phyloP scores from a whole-genome alignment of 2,797 vertebrate genomes.

The Pogonophryne albipinna region DNA sequence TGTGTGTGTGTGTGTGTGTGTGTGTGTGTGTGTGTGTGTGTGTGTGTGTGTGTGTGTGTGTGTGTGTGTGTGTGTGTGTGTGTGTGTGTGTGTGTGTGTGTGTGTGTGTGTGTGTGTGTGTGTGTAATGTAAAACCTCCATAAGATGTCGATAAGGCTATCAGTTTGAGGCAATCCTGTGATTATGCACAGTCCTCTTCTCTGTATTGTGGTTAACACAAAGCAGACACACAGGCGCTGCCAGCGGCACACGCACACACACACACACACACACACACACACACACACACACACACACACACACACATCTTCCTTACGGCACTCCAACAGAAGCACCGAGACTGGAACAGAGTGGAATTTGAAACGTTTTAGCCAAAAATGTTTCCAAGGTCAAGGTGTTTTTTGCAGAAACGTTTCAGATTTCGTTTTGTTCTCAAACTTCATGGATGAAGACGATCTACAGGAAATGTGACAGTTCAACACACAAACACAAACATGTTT shows the following conservation, averaged over 20 bases:
- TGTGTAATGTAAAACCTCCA: conserved; percentile 37
- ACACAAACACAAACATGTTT: background rate
- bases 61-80: background rate
- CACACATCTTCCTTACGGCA: background rate
- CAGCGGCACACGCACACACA: conserved; percentile 4
- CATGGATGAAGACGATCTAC: conserved; percentile 42
- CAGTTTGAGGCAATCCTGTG: conserved; percentile 27
- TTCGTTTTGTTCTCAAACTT: conserved; percentile 73
- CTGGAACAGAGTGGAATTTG: conserved; percentile 89
- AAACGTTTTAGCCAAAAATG: conserved; percentile 92
- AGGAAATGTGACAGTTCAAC: conserved; percentile 17
- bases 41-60: conserved; percentile 6
- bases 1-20: conserved; percentile 11
- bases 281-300: background rate
- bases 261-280: conserved; percentile 17
- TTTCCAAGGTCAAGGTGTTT: conserved; percentile 89
- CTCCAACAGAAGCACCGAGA: conserved; percentile 57
- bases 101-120: background rate
- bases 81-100: conserved; percentile 11
- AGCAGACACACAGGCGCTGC: conserved; percentile 22
- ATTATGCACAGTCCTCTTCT: conserved; percentile 16
- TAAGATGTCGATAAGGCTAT: conserved; percentile 43
- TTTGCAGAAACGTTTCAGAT: conserved; percentile 93
- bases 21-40: background rate
- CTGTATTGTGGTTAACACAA: conserved; percentile 39